phyloP scores from a whole-genome alignment of 2,888 invertebrate genomes.

The Glyphotaelius pellucidus region DNA sequence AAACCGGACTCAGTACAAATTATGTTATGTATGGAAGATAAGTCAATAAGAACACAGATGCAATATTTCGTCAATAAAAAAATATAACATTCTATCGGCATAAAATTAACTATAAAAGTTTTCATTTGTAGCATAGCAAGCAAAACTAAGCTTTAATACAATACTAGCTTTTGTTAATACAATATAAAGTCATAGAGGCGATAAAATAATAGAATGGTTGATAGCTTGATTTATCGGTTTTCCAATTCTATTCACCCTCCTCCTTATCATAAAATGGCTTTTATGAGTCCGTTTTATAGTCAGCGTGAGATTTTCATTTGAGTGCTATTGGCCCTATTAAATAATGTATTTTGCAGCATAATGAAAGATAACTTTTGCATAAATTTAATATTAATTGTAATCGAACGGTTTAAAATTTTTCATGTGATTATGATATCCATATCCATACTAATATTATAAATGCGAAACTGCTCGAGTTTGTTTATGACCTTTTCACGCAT shows the following conservation, averaged over 20 bases:
- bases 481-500: too few relatives aligned
- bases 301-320: neutral
- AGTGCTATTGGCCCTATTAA: slow-evolving; percentile 2
- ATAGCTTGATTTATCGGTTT: slow-evolving; percentile 7
- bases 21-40: too few relatives aligned
- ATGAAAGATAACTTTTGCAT: neutral
- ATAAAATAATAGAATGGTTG: neutral
- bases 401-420: too few relatives aligned
- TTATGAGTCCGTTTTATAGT: neutral
- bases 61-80: neutral
- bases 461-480: too few relatives aligned
- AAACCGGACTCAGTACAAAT: too few relatives aligned
- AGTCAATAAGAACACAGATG: neutral
- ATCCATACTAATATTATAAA: too few relatives aligned
- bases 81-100: neutral
- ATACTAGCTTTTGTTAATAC: too few relatives aligned
- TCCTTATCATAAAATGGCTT: neutral
- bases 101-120: neutral
- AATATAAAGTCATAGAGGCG: neutral
- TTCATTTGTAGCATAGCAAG: neutral
- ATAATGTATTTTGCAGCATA: neutral
- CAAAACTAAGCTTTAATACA: neutral
- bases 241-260: neutral
- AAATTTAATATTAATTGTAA: too few relatives aligned
- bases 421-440: too few relatives aligned